phyloP scores from a whole-genome alignment of 2,888 invertebrate genomes.

The Erannis defoliaria region DNA sequence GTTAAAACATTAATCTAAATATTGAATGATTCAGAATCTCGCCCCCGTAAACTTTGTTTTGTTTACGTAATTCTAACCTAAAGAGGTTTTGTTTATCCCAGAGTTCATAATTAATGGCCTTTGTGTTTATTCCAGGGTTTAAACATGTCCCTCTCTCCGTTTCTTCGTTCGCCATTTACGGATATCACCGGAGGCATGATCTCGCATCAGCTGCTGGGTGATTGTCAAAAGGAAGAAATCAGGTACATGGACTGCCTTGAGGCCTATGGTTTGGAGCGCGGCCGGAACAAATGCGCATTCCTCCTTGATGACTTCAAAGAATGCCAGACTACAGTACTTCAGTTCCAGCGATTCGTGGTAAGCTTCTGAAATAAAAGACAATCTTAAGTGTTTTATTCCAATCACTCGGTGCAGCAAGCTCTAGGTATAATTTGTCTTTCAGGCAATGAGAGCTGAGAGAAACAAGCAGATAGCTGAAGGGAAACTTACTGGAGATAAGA shows the following conservation, averaged over 20 bases:
- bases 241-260: conserved; percentile 92
- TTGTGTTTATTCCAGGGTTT: conserved; percentile 43
- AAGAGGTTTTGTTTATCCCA: neutral
- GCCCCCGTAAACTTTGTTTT: conserved; percentile 38
- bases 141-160: conserved; percentile 88
- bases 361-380: conserved; percentile 40
- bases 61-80: conserved; percentile 76
- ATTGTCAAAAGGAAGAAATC: conserved; percentile 90
- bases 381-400: neutral
- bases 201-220: conserved; percentile 88
- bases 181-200: conserved; percentile 89
- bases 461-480: conserved; percentile 88
- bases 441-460: conserved; percentile 89
- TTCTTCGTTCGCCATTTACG: conserved; percentile 89
- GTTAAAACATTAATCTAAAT: neutral
- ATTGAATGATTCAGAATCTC: neutral
- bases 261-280: conserved; percentile 91
- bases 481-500: conserved; percentile 86
- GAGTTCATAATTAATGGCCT: conserved; percentile 3
- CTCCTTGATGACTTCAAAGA: conserved; percentile 90
- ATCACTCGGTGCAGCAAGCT: neutral
- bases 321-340: conserved; percentile 88
- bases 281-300: conserved; percentile 87
- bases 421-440: conserved; percentile 41
- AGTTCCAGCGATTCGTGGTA: conserved; percentile 87